phyloP scores from a whole-genome alignment of 2,797 vertebrate genomes.

The Diceros bicornis region DNA sequence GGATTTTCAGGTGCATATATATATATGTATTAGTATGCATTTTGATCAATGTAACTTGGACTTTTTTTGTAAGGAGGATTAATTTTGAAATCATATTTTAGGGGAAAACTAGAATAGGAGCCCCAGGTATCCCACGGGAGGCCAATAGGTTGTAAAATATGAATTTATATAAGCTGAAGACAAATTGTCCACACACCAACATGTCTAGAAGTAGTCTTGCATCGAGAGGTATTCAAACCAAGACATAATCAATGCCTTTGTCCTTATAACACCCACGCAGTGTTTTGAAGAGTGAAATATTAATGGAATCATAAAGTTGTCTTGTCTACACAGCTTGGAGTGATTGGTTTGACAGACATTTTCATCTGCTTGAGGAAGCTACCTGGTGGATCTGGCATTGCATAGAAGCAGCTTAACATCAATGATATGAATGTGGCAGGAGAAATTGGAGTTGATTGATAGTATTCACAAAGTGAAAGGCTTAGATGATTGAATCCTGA shows the following conservation, averaged over 20 bases:
- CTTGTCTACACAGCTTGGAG: conserved; percentile 30
- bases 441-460: conserved; percentile 69
- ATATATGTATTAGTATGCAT: background rate
- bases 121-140: background rate
- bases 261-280: background rate
- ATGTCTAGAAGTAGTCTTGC: background rate
- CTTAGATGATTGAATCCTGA: conserved; percentile 45
- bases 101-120: background rate
- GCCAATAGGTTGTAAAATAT: background rate
- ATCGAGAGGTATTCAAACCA: background rate
- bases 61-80: background rate
- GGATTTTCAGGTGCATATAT: background rate
- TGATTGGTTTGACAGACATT: conserved; percentile 54
- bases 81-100: background rate
- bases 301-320: conserved; percentile 66
- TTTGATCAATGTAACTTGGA: background rate
- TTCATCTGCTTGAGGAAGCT: conserved; percentile 49
- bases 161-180: background rate
- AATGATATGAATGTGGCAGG: conserved; percentile 38
- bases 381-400: background rate
- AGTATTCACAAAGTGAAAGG: background rate
- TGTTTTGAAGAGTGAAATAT: conserved; percentile 62
- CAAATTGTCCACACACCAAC: background rate
- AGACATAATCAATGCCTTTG: background rate
- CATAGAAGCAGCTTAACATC: background rate